Conservation (phyloP, 2,888 invertebrate genomes). For the Eupithecia dodoneata region DNA sequence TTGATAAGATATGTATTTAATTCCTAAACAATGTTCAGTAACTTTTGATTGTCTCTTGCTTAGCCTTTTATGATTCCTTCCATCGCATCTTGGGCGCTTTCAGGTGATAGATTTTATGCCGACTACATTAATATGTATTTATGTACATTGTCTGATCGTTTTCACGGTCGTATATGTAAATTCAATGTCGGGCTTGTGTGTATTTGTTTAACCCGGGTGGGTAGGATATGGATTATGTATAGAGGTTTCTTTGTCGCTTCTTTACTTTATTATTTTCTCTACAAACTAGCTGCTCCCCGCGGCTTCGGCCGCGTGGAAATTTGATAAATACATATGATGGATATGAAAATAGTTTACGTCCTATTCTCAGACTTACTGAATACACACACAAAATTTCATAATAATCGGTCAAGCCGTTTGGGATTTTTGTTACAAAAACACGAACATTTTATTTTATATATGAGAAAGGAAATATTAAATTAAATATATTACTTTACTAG, state of each 20-base stretch:
- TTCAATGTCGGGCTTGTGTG: constrained; percentile 33
- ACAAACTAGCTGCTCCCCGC: too few relatives aligned
- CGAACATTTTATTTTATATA: too few relatives aligned
- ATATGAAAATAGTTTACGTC: too few relatives aligned
- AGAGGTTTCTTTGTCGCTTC: neutral
- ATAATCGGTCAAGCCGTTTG: too few relatives aligned
- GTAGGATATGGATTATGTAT: neutral
- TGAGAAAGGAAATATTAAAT: too few relatives aligned
- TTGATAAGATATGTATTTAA: neutral
- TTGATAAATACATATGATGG: too few relatives aligned
- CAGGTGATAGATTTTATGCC: constrained; percentile 9
- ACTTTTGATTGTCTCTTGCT: neutral
- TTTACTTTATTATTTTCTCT: neutral
- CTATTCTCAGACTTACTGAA: too few relatives aligned
- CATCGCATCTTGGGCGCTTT: neutral
- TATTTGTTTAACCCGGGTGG: constrained; percentile 4
- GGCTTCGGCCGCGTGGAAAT: too few relatives aligned
- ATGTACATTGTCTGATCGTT: constrained; percentile 28
- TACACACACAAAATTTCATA: too few relatives aligned
- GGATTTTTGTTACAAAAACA: too few relatives aligned
- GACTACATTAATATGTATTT: constrained; percentile 7
- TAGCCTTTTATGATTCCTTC: neutral
- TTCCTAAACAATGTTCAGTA: neutral
- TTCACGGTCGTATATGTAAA: constrained; percentile 34
- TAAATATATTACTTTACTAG: too few relatives aligned